phyloP scores from a whole-genome alignment of 2,888 invertebrate species.

The Ochropacha duplaris region DNA sequence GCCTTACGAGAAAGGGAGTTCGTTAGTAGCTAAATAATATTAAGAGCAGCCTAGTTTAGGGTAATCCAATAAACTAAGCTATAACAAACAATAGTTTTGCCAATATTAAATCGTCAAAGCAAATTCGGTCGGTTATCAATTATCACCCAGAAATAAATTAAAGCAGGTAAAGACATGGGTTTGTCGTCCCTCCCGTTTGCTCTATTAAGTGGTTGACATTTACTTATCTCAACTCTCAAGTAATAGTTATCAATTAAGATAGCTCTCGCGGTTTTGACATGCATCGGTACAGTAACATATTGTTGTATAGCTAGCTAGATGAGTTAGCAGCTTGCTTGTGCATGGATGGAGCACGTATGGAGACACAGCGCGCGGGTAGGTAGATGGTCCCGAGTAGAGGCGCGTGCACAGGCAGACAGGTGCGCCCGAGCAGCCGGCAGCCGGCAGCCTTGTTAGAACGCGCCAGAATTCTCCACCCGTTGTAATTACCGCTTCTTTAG shows the following conservation, averaged over 20 bases:
- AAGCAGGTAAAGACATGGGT: not conserved
- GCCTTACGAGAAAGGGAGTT: not conserved
- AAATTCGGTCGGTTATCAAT: slow-evolving; percentile 2
- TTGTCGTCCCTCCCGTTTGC: slow-evolving; percentile 3
- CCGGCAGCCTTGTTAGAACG: slow-evolving; percentile 59
- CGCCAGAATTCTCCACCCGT: slow-evolving; percentile 60
- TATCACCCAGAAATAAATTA: slow-evolving; percentile 1
- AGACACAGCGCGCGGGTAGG: slow-evolving; percentile 16
- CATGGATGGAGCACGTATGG: not conserved
- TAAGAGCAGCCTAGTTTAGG: not conserved
- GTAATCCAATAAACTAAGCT: not conserved
- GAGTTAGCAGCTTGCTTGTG: not conserved
- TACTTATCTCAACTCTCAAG: not conserved
- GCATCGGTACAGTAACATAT: not conserved
- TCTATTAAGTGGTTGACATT: not conserved
- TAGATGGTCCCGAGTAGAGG: slow-evolving; percentile 32
- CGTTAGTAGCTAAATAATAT: not conserved
- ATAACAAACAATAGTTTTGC: not conserved
- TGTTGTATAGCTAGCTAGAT: not conserved
- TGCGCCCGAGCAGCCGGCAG: slow-evolving; percentile 73
- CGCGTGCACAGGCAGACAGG: slow-evolving; percentile 59
- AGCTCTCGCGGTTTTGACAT: not conserved
- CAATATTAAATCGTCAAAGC: no score
- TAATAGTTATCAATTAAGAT: not conserved
- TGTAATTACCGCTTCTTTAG: slow-evolving; percentile 61